Evolutionary conservation across 2,113 vertebrate species (phyloP), one percentile per base, ranked within the genome.

Genomic region (Dipodomys stephensi): DNA sequence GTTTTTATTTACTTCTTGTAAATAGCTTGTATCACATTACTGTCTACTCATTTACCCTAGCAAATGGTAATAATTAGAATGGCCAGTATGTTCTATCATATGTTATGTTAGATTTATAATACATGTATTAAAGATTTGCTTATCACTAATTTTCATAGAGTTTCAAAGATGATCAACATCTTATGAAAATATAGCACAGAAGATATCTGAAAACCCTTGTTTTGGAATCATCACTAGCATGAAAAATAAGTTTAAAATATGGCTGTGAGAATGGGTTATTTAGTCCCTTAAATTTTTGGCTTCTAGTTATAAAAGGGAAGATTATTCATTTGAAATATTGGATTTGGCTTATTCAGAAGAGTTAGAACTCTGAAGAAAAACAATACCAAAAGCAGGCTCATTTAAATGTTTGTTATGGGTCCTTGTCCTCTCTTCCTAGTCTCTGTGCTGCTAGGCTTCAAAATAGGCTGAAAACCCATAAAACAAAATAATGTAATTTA

Each of bases 401-500:
- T 72, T 92, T 35, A 80, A 32, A 4, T 80, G 20, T 28, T 65
- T 39, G 35, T 39, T 39, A 22, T 62, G n/a, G 83, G 68, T 87
- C 65, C 30, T 79, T 53, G 4, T 64, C 64, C 73, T 72, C 62
- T 46, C 74, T 65, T 83, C 74, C 49, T 60, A 6, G 22, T 69
- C 39, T 95, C 87, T n/a, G 60, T 72, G 65, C 39, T 95, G 32
- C 65, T 60, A 93, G 73, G 69, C 88, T 97, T 93, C 60, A 76
- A 94, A 91, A 49, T 53, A 94, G 76, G 44, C 22, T 60, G 62
- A 87, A 95, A 89, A 89, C 39, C 16, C 78, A 83, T 91, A 89
- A 91, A 94, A 87, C 20, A 88, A 89, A 97, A 78, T 92, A 94
- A 84, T 93, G 69, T 69, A 90, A 95, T 92, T 89, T 95, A 32